phyloP scores from a whole-genome alignment of 2,113 vertebrate species.

The Pachycephala philippinensis region DNA sequence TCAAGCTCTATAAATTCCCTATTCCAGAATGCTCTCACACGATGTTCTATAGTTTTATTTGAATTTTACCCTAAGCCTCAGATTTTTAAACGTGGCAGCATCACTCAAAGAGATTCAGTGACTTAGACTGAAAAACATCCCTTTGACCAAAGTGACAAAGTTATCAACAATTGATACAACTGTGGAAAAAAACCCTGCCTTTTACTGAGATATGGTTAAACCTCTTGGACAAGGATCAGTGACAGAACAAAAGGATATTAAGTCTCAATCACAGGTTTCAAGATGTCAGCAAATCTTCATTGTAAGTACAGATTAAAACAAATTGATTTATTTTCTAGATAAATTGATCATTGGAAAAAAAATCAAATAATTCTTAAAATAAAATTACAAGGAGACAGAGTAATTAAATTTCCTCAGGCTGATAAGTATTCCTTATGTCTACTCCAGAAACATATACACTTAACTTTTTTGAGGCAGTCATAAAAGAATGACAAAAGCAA shows the following conservation, averaged over 20 bases:
- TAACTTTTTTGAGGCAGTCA: not conserved
- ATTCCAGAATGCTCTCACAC: not conserved
- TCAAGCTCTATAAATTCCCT: not conserved
- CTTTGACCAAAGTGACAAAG: not conserved
- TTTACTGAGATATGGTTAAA: not conserved
- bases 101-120: not conserved
- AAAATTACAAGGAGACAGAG: not conserved
- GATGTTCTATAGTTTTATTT: not conserved
- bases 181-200: not conserved
- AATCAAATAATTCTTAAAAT: not conserved
- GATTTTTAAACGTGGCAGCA: not conserved
- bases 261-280: not conserved
- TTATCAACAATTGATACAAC: not conserved
- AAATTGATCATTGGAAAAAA: not conserved
- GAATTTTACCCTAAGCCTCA: not conserved
- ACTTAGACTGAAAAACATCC: not conserved
- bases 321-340: not conserved
- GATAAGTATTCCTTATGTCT: not conserved
- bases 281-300: not conserved
- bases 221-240: not conserved
- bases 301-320: not conserved
- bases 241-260: not conserved
- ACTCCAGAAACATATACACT: not conserved
- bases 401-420: not conserved
- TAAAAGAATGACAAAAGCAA: not conserved